Evolutionary conservation across 2,113 vertebrate species (phyloP).

Genomic region (Petromus typicus): DNA sequence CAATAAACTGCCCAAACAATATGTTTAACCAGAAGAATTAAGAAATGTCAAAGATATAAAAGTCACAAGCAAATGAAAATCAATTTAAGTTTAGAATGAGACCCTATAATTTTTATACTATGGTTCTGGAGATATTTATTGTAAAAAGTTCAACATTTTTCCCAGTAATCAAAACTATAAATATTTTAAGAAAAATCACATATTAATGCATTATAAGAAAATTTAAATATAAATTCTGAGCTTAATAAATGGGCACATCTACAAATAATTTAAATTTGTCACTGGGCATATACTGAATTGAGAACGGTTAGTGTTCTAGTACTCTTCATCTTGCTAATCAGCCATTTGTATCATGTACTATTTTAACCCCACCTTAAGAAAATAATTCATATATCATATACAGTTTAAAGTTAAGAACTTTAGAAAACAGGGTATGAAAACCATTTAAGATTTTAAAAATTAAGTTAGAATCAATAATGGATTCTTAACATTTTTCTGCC

Average conservation of each 20-base stretch:
- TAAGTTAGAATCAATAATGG: not conserved
- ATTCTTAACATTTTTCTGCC: conserved; percentile 35
- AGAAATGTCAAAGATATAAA: not conserved
- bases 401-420: conserved; percentile 37
- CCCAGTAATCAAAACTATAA: conserved; percentile 47
- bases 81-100: conserved; percentile 29
- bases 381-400: conserved; percentile 46
- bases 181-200: conserved; percentile 52
- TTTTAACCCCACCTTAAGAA: conserved; percentile 34
- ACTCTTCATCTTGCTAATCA: conserved; percentile 3
- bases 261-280: conserved; percentile 46
- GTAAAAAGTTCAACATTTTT: not conserved
- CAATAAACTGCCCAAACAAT: not conserved
- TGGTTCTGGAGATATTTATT: not conserved
- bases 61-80: conserved; percentile 53
- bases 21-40: not conserved
- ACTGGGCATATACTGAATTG: conserved; percentile 2
- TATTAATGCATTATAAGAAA: not conserved
- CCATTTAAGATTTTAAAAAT: conserved; percentile 1
- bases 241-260: not conserved
- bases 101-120: not conserved
- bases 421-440: conserved; percentile 41
- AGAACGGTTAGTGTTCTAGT: not conserved
- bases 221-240: conserved; percentile 15
- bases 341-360: not conserved